A percentile compares a stretch with the other conserved stretches of the same genome.
phyloP scores from a whole-genome alignment of 2,888 invertebrate genomes.

The Entomobrya multifasciata region DNA sequence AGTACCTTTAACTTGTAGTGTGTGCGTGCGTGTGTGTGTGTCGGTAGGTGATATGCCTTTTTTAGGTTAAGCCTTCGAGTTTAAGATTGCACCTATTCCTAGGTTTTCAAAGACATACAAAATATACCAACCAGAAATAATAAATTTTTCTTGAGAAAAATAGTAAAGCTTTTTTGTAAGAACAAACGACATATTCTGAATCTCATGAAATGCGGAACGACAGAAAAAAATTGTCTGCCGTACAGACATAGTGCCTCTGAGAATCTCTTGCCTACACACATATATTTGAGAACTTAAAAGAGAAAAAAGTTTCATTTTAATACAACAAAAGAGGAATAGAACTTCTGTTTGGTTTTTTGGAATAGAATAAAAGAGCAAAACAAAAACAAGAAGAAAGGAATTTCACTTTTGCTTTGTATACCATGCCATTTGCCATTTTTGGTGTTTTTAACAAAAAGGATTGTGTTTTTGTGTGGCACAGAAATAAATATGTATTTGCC shows the following conservation, averaged over 20 bases:
- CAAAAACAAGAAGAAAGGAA: constrained; percentile 13
- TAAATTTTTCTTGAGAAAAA: neutral
- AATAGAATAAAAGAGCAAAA: neutral
- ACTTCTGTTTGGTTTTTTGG: no score
- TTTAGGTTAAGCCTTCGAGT: constrained; percentile 19
- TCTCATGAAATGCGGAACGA: neutral
- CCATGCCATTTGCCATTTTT: neutral
- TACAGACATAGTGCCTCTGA: no score
- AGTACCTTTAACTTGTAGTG: no score
- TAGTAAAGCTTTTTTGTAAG: neutral
- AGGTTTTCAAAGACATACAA: no score
- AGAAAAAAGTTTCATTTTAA: no score
- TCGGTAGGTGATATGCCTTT: no score
- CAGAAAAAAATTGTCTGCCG: neutral
- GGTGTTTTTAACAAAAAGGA: neutral
- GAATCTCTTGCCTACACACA: neutral
- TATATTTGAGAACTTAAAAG: no score
- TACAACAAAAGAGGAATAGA: no score
- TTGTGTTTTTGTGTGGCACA: neutral
- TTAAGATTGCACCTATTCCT: constrained; percentile 4
- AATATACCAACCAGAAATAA: neutral
- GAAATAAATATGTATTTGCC: neutral
- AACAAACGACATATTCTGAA: neutral
- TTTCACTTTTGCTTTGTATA: neutral
- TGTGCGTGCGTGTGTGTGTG: neutral